Conservation (phyloP, 2,888 invertebrate genomes). For the Eristalis tenax region DNA sequence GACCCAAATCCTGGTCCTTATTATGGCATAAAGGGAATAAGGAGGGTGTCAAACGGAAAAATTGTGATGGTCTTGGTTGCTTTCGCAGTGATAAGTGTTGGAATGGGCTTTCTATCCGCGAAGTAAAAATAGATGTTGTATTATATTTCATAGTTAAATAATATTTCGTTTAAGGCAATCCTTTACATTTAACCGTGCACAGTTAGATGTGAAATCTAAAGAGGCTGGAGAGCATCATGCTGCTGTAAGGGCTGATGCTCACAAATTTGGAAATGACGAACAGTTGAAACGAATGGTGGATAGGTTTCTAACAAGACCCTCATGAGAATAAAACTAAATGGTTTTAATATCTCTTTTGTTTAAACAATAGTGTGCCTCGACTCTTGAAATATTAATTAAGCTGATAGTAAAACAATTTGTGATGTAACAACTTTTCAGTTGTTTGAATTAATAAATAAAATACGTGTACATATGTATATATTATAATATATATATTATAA, state of each 20-base stretch:
- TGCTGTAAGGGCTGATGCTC: conserved; percentile 82
- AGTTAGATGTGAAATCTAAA: conserved; percentile 82
- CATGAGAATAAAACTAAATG: neutral
- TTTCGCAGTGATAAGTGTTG: conserved; percentile 84
- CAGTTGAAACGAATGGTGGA: conserved; percentile 80
- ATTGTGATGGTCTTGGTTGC: conserved; percentile 84
- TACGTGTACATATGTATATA: neutral
- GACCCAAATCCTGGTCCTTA: conserved; percentile 82
- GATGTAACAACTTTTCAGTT: neutral
- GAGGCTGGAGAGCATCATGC: conserved; percentile 82
- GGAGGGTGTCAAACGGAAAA: conserved; percentile 84
- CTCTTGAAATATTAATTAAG: neutral
- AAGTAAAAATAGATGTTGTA: conserved; percentile 81
- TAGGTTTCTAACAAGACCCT: conserved; percentile 72
- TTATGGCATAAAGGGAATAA: conserved; percentile 85
- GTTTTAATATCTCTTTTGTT: no score
- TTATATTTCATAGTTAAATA: neutral
- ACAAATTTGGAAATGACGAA: conserved; percentile 83
- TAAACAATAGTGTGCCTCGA: neutral
- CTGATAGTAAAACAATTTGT: neutral
- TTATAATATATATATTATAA: no score
- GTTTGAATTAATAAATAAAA: neutral
- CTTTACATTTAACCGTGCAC: conserved; percentile 81
- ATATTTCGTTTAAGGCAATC: conserved; percentile 81
- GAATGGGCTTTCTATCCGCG: conserved; percentile 84